Conservation (phyloP, 2,113 vertebrate species). For the Engraulis encrasicolus region DNA sequence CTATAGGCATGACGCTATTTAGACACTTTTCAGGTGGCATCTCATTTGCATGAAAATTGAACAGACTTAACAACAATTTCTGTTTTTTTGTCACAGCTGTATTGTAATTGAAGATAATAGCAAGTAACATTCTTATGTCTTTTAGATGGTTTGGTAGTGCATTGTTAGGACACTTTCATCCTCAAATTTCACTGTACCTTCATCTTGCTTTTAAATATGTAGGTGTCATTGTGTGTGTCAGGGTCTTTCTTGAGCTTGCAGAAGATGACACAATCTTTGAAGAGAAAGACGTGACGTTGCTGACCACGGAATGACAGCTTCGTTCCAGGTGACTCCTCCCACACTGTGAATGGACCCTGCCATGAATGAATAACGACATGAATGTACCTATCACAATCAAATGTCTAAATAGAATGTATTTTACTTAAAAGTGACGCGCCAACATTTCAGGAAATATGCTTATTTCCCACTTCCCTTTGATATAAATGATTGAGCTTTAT, state of each 20-base stretch:
- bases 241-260: conserved; percentile 90
- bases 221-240: conserved; percentile 82
- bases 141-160: background rate
- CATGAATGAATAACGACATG: conserved; percentile 8
- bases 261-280: conserved; percentile 89
- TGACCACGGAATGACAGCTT: conserved; percentile 90
- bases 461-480: background rate
- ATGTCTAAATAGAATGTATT: background rate
- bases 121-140: background rate
- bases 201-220: conserved; percentile 95
- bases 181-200: conserved; percentile 75
- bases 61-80: no score
- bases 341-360: conserved; percentile 91
- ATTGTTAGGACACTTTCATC: background rate
- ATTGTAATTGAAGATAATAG: background rate
- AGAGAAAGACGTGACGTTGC: conserved; percentile 94
- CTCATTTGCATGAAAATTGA: background rate
- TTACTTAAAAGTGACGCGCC: background rate
- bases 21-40: no score
- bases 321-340: conserved; percentile 91
- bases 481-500: no score
- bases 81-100: no score
- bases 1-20: background rate
- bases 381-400: no score
- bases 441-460: background rate